Base-by-base conservation (phyloP, 2,113 vertebrate genomes). In the Ranitomeya variabilis region DNA sequence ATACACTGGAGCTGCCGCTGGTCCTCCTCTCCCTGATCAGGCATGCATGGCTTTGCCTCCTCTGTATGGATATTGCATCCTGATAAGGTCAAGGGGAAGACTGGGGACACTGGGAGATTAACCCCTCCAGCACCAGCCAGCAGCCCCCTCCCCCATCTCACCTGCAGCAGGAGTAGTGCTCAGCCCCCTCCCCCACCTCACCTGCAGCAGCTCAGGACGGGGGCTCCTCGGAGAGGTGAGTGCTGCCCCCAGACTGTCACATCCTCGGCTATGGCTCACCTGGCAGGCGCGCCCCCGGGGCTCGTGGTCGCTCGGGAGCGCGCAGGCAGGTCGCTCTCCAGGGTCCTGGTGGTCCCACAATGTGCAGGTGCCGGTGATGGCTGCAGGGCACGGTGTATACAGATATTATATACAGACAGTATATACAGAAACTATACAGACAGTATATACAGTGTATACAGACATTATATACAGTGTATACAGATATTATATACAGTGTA, bases 131-230 rank as follows among this genome's bases (percentile, higher is more conserved):
- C 51, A 19, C 54, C 60, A 62, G 51, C 12, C 59, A 51, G 77
- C 69, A 37, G 80, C 80, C 79, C 83, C 79, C 87, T 87, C 67
- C 66, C 64, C 26, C 67, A 13, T 87, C 4, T 90, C 73, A 87
- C 79, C 23, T 90, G 88, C 90, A 83, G 88, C 91, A 92, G 91
- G 15, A 12, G 3, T 54, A 13, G 26, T 19, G 62, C 69, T 80
- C 69, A 37, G 80, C 80, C 78, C 83, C 79, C 87, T 87, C 67
- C 66, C 64, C 26, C 67, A 13, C 85, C 4, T 89, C 73, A 87
- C 79, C 23, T 90, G 88, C 90, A 83, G 88, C 91, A 92, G 86
- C 90, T 74, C 52, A 90, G 90, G 90, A 90, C 89, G 91, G 91
- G 91, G 91, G 90, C 90, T 91, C 91, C 62, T 90, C 66, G 7